Evolutionary conservation across 2,888 invertebrate species (phyloP), one percentile per base, ranked within the genome.

Genomic region (Bellardia bayeri): DNA sequence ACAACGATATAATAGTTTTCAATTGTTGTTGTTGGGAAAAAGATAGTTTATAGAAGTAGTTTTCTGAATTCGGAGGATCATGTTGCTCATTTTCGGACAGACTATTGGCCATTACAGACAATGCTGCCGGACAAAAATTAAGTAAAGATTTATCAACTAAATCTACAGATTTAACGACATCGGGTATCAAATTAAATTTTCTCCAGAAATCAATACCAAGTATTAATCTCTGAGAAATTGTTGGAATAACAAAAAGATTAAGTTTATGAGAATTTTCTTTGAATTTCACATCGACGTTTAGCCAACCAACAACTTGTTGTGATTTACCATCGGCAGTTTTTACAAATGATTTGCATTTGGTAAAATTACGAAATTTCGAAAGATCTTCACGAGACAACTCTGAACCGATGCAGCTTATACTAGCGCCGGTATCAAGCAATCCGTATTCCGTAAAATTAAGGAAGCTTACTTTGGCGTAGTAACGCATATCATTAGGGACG

Each of bases 391-490:
- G 23, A 42, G 81, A 75, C 3, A 81, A 64, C 8, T 40, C 63
- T 0, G 81, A 69, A 23, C 85, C 80, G 13, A 85, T 68, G 45
- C 85, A 85, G 4, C 75, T 75, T 3, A 85, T 71, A 51, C 72
- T 84, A 2, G 84, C 74, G 14, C 84, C 84, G 3, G 84, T 84
- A 13, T 79, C 84, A 3, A 80, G 37, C 7, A 85, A 30, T 0
- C 82, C 0, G n/a, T n/a, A n/a, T n/a, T n/a, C n/a, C n/a, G 23
- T 13, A 40, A 37, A 72, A 8, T 78, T 37, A 4, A 72, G 45
- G 16, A 86, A 82, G 8, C 45, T 23, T 8, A 82, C 72, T 58
- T 82, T 63, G 2, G 86, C 86, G 37, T 82, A 86, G 14, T 68
- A 76, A 4, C 85, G n/a, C 49, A n/a, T 40, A 76, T 85, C 81